These are phyloP conservation scores for Diorhabda sublineata DNA, from an alignment of 1,140 invertebrate species.

Conservation along the genomic window DNA sequence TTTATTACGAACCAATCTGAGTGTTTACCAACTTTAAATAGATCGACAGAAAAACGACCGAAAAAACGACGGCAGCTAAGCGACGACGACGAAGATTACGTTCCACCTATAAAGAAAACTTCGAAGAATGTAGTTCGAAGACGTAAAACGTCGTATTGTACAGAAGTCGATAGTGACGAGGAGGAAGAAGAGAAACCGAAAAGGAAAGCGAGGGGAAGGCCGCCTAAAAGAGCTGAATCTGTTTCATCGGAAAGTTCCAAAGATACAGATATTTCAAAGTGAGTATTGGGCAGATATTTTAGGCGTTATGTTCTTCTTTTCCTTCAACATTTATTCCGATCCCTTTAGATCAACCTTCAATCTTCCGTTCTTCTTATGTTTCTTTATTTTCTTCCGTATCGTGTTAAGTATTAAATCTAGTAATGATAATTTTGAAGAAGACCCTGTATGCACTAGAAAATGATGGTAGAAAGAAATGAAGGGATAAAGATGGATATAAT, in stretches of 20 bases:
- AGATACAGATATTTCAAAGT: conserved; percentile 38
- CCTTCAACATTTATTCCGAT: too few relatives aligned
- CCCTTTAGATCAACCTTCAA: too few relatives aligned
- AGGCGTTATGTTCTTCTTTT: too few relatives aligned
- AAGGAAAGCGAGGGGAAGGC: conserved; percentile 32
- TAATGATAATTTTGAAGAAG: too few relatives aligned
- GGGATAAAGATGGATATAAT: too few relatives aligned
- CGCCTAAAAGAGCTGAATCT: conserved; percentile 37
- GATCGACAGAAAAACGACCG: conserved; percentile 1
- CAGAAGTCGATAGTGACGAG: conserved; percentile 20
- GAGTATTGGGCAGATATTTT: not conserved
- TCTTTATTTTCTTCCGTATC: too few relatives aligned
- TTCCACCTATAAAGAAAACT: conserved; percentile 30
- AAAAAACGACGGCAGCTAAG: conserved; percentile 16
- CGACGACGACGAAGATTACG: conserved; percentile 40
- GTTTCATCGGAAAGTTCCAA: conserved; percentile 43
- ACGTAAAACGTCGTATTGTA: conserved; percentile 16
- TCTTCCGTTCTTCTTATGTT: too few relatives aligned
- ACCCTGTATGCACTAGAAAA: too few relatives aligned
- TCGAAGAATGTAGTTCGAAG: conserved; percentile 6
- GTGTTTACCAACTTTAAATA: too few relatives aligned
- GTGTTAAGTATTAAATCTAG: too few relatives aligned
- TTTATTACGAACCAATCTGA: too few relatives aligned
- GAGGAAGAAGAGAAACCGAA: conserved; percentile 16
- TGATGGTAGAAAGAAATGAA: too few relatives aligned